Base-by-base conservation (phyloP, 2,888 invertebrate genomes). In the Seira musarum region DNA sequence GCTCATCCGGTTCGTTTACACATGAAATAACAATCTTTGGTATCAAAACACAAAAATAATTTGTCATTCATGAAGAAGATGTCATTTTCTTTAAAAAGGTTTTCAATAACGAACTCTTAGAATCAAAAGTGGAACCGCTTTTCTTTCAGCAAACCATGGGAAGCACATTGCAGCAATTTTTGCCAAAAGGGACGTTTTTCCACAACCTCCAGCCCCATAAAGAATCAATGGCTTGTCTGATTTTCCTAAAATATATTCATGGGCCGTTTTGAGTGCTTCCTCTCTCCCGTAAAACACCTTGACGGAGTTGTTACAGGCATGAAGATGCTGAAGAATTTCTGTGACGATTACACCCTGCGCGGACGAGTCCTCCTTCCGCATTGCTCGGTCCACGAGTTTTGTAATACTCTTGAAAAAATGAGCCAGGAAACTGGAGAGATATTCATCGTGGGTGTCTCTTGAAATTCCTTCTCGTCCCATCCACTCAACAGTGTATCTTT, bases 121-220 rank as follows among this genome's bases (percentile, higher is more conserved):
- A 81, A 98, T 92, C 88, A 96, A 94, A 21, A 97, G 93, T 0
- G 98, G 97, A 70, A 93, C 92, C 0, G 92, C 93, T 22, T 86
- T 84, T 0, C 86, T 82, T 0, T 92, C 93, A 21, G 91, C 90
- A 95, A 94, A 96, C 66, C 91, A 92, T 49, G 91, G 92, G 8
- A 93, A 91, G 65, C 87, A 85, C 89, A 94, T 91, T 24, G 95
- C 94, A 0, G 97, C 96, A 81, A 95, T 94, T 89, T 97, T 97
- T 1, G 99, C 95, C 79, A 99, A 90, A 0, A 99, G 90, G 19
- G 98, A 98, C 0, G 99, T 99, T 89, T 99, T 99, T 0, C 99
- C 99, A 88, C 98, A 98, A 60, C 99, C 99, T 88, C 98, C 96
- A 89, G 96, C 96, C 46, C 99, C 99, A 88, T 96, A 96, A 75